Percentiles rank a stretch among this genome's conserved stretches.
phyloP scores from a whole-genome alignment of 2,888 invertebrate species.

The Pristionchus mayeri region DNA sequence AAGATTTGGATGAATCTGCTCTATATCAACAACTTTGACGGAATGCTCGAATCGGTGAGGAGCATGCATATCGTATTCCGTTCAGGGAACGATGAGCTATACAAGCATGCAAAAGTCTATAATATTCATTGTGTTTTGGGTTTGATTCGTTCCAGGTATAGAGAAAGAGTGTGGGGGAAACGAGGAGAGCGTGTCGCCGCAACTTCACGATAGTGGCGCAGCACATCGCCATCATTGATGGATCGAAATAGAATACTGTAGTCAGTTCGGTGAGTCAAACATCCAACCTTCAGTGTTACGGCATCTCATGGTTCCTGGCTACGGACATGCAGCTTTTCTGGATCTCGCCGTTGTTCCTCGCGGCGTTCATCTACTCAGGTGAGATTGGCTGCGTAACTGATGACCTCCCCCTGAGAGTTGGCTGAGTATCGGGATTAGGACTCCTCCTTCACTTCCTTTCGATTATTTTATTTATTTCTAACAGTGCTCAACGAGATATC shows the following conservation, averaged over 20 bases:
- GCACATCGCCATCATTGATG: too few species aligned
- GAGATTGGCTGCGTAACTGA: neutral
- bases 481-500: too few species aligned
- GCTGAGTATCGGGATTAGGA: conserved; percentile 24
- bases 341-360: conserved; percentile 53
- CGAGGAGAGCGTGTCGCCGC: neutral
- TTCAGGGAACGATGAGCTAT: neutral
- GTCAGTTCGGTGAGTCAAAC: neutral
- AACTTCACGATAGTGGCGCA: too few species aligned
- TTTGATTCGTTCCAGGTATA: neutral
- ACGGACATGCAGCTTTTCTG: conserved; percentile 56
- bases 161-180: neutral
- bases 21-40: conserved; percentile 61
- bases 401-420: neutral
- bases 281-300: conserved; percentile 58
- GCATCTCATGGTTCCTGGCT: conserved; percentile 57
- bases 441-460: too few species aligned
- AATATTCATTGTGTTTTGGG: neutral
- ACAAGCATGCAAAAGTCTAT: neutral
- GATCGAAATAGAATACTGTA: too few species aligned
- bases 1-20: conserved; percentile 59
- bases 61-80: neutral
- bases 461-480: too few species aligned
- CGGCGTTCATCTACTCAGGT: conserved; percentile 52
- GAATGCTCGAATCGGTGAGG: conserved; percentile 47